Evolutionary conservation across 1,140 invertebrate genomes (phyloP), one percentile per base, ranked within the genome.

Genomic region (Ceratina japonica): DNA sequence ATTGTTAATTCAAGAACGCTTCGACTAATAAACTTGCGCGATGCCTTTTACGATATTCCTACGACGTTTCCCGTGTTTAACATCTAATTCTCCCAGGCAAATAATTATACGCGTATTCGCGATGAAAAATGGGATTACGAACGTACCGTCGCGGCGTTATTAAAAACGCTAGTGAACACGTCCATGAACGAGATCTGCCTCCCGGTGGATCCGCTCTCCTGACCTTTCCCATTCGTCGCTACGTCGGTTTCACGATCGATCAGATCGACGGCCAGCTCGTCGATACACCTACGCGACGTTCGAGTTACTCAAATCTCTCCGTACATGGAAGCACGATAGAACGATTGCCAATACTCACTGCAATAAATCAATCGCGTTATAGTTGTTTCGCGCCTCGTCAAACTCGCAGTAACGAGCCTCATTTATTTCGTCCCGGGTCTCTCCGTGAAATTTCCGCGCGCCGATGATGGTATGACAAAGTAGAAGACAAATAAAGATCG

Each of bases 361-460:
- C 18, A 92, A 31, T 18, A 92, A 81, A 86, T 92, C 91, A 2
- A 81, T 74, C 31, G 88, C 75, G 24, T 86, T 79, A n/a, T 91
- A 90, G 27, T 76, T 84, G 68, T 77, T 88, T 13, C 74, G 83
- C n/a, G 82, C 16, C 15, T 22, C 65, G 15, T 78, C 65, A 51
- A 87, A 87, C 62, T 75, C 66, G 37, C 88, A 88, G 56, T 70
- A 74, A 80, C 24, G 62, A 22, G 54, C 31, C 22, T 54, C 79
- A 44, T 68, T 65, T 59, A 63, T 72, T 58, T 82, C 27, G 44
- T 51, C 31, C 10, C 49, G 5, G 22, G 31, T 76, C 37, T 44
- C 37, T 44, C 54, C 62, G 44, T 22, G 69, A 24, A 24, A 54
- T 15, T 78, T 31, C 20, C 44, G 24, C 8, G 62, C 59, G 3